phyloP scores from a whole-genome alignment of 1,140 invertebrate genomes.

The Cherax quadricarinatus region DNA sequence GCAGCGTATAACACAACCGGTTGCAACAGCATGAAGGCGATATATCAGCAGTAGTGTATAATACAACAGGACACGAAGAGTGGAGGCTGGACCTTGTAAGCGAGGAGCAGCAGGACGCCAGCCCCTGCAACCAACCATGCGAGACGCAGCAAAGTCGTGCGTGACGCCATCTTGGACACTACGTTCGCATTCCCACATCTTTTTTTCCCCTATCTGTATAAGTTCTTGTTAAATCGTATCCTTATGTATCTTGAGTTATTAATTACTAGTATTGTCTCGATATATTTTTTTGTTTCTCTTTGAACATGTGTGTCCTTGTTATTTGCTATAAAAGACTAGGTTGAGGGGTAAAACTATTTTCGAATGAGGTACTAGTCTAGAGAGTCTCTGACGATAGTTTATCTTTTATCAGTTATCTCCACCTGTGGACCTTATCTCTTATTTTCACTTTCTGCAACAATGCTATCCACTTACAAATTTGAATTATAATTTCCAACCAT shows the following conservation, averaged over 20 bases:
- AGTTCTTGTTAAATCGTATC: background rate
- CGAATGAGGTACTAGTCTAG: background rate
- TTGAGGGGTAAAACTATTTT: background rate
- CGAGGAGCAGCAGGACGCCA: background rate
- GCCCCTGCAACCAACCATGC: background rate
- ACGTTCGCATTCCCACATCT: background rate
- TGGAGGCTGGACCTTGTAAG: background rate
- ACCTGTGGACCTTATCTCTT: too few relatives aligned
- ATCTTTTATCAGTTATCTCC: too few relatives aligned
- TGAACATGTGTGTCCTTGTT: background rate
- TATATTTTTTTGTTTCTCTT: background rate
- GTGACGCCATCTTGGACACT: slow-evolving; percentile 15
- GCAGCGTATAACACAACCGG: too few relatives aligned
- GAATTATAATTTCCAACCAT: too few relatives aligned
- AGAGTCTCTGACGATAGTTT: too few relatives aligned
- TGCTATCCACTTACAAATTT: too few relatives aligned
- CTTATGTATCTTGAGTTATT: background rate
- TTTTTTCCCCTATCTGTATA: background rate
- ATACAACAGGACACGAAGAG: background rate
- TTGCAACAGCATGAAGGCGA: too few relatives aligned
- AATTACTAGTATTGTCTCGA: background rate
- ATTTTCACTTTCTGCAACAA: too few relatives aligned
- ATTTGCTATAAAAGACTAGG: background rate
- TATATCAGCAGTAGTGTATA: too few relatives aligned
- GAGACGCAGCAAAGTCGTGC: background rate